Base-by-base conservation (phyloP, 2,797 vertebrate genomes). In the Adrianichthys oophorus region DNA sequence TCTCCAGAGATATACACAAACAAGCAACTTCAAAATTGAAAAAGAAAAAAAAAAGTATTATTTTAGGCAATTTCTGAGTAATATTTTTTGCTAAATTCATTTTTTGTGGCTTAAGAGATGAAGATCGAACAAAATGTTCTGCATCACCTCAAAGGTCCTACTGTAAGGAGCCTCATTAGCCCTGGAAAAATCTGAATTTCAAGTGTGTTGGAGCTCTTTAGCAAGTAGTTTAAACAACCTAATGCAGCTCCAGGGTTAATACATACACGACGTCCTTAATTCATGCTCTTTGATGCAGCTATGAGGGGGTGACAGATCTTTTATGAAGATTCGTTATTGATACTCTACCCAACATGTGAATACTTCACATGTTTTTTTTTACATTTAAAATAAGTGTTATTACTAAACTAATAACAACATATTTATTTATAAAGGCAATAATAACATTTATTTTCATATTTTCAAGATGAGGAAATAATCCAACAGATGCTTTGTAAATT, bases 211-310 rank as follows among this genome's bases (percentile, higher is more conserved):
- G 57, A 62, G 21, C 41, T n/a, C 23, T 21, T 59, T 18, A 53
- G 42, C 32, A 21, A 17, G 29, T 37, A 16, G 41, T 18, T 10
- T 46, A 46, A 46, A 46, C 8, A 12, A 8, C 10, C 18, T 15
- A 45, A 49, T 41, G 65, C 48, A 43, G 45, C 49, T 44, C 4
- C n/a, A 41, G 2, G 43, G 3, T 44, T 42, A 41, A 29, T 10
- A 10, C 15, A 56, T 18, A 46, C 44, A 14, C 52, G n/a, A 43
- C 67, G 37, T 5, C 60, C 68, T 74, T 82, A 65, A 67, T 70
- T 78, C 17, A 15, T 45, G 41, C 62, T 58, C 65, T 79, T 62
- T 78, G 64, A 82, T 63, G 59, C 62, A 62, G 62, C 57, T 26
- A 51, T n/a, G 13, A 18, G 48, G 65, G 43, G 32, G 42, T 73